Conservation (phyloP, 2,113 vertebrate genomes). For the Cyphomyrus discorhynchus region DNA sequence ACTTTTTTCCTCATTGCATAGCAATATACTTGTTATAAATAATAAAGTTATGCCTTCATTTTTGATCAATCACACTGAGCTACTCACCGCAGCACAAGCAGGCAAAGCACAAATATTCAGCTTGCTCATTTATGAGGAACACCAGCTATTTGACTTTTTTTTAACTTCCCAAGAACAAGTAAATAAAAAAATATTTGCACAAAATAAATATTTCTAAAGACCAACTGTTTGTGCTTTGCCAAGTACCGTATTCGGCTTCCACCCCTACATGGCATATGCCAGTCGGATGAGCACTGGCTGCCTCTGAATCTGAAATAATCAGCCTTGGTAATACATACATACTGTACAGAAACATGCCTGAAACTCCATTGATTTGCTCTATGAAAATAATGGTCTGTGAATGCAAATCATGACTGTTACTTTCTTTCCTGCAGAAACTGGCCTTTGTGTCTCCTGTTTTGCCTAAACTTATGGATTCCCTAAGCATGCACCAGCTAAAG, state of each 20-base stretch:
- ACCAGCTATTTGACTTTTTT: not conserved
- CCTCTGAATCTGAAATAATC: not conserved
- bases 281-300: not conserved
- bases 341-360: not conserved
- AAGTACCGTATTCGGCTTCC: not conserved
- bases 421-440: conserved; percentile 68
- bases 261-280: not conserved
- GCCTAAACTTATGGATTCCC: conserved; percentile 79
- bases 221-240: not conserved
- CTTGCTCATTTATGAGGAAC: not conserved
- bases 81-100: not conserved
- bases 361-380: not conserved
- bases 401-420: not conserved
- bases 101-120: not conserved
- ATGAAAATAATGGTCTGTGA: not conserved
- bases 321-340: not conserved
- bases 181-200: not conserved
- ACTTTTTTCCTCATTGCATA: not conserved
- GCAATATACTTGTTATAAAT: not conserved
- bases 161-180: not conserved
- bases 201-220: not conserved
- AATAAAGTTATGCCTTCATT: not conserved
- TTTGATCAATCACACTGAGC: not conserved
- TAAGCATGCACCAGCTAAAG: conserved; percentile 79
- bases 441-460: conserved; percentile 77